Evolutionary conservation across 2,888 invertebrate genomes (phyloP), one percentile per base, ranked within the genome.

Genomic region (Pristionchus mayeri): DNA sequence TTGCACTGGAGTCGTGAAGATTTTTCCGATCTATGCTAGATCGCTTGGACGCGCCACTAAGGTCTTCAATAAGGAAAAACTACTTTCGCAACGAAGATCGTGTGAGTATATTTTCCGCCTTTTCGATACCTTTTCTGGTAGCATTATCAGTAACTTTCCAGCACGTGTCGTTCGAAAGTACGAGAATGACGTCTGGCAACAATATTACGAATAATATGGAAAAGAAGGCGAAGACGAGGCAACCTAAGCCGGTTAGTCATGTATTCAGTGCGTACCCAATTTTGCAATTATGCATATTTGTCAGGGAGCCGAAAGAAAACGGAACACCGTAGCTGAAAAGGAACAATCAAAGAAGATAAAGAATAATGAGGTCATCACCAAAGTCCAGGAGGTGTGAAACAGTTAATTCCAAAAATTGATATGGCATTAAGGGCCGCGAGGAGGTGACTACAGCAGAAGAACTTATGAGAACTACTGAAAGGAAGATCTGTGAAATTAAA

Each of bases 391-490:
- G 57, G 80, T 80, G 6, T 18, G 37, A 18, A 54, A 13, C 11
- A 54, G 37, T 54, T 57, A 1, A 13, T 9, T 1, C 27, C 13
- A n/a, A 4, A 21, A 27, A 24, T 37, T 80, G n/a, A 13, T 78
- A 21, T 57, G 34, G n/a, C n/a, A n/a, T n/a, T 13, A 27, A 80
- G 80, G 80, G 40, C n/a, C 44, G 40, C 3, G 80, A 80, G 9
- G 57, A 80, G 40, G 24, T 54, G 37, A 24, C 50, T n/a, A 30
- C 34, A 34, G 57, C 57, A 18, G 80, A 80, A 80, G 80, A 80
- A 54, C 7, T 37, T n/a, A 37, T 80, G 34, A 34, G 80, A 40
- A 57, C 34, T 21, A 37, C 48, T 34, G 57, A 80, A 30, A 54
- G 37, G 27, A 40, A 48, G 34, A 18, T 80, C 11, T 34, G 24